Conservation (phyloP, 1,140 invertebrate genomes). For the Apocrypta bakeri region DNA sequence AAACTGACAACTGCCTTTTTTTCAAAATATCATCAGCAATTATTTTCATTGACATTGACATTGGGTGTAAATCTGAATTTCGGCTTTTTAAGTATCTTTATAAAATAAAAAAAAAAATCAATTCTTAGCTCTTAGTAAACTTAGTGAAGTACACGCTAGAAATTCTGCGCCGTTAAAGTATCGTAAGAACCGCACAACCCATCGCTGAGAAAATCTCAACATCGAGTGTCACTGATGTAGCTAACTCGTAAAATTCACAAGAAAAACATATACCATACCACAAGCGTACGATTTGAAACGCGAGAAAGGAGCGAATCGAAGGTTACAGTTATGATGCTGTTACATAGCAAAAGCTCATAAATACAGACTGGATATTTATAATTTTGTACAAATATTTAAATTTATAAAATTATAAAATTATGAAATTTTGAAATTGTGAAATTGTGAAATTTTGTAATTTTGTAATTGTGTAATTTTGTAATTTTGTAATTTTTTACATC, state of each 20-base stretch:
- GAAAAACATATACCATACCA: neutral
- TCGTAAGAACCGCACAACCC: neutral
- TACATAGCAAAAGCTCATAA: neutral
- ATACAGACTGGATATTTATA: neutral
- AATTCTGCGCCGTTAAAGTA: neutral
- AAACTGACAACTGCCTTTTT: no score
- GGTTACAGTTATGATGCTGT: neutral
- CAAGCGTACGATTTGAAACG: slow-evolving; percentile 15
- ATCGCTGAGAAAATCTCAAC: neutral
- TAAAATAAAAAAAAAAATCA: neutral
- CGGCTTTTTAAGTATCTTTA: no score
- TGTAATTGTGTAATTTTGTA: no score
- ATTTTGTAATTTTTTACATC: no score
- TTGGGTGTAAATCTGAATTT: no score
- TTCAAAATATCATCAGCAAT: no score
- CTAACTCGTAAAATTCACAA: neutral
- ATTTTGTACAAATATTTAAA: neutral
- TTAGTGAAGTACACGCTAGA: neutral
- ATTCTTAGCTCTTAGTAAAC: neutral
- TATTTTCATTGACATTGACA: no score
- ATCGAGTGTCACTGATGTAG: neutral
- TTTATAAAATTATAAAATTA: no score
- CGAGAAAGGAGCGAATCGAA: neutral
- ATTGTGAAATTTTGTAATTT: no score
- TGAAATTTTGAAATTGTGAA: no score